Base-by-base conservation (phyloP, 1,140 invertebrate species). In the Brachionus rotundiformis region DNA sequence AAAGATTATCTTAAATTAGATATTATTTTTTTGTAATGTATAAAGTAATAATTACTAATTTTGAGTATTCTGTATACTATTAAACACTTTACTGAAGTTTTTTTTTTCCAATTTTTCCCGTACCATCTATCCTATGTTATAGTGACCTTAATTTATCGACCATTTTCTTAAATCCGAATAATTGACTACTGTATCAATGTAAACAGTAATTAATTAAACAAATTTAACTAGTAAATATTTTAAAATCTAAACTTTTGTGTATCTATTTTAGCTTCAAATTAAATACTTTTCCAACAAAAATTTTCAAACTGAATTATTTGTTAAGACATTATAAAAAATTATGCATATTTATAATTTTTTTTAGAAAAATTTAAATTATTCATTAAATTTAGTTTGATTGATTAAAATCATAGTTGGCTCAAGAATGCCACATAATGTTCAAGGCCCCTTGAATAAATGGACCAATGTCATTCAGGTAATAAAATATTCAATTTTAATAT, bases 401-500 rank as follows among this genome's bases (percentile, higher is more conserved):
- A 54, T 54, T 16, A n/a, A 54, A 19, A 19, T 23, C 8, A 19
- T 23, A 4, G 3, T 23, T 19, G n/a, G 29, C n/a, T n/a, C n/a
- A 68, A 68, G 10, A 41, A 77, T 59, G 73, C 44, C 73, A 19
- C 25, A 44, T 7, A 59, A 59, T 59, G 49, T 98, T 92, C 96
- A 99, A 90, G 97, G 97, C 83, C 94, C 95, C n/a, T 89, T 99
- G 59, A 98, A 94, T 89, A 99, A 99, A 91, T 99, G 96, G 97
- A 99, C 97, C 82, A 99, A 99, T 91, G 94, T 99, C 84, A 95
- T 99, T 92, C 68, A 73, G 41, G 68, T 73, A 13, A 1, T 41
- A n/a, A 39, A 36, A 36, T 39, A 39, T 71, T 19, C 7, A 16
- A 63, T 5, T 33, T 2, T 33, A 19, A 33, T 5, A 68, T 68